Conservation (phyloP, 2,113 vertebrate genomes). For the Ranitomeya imitator region DNA sequence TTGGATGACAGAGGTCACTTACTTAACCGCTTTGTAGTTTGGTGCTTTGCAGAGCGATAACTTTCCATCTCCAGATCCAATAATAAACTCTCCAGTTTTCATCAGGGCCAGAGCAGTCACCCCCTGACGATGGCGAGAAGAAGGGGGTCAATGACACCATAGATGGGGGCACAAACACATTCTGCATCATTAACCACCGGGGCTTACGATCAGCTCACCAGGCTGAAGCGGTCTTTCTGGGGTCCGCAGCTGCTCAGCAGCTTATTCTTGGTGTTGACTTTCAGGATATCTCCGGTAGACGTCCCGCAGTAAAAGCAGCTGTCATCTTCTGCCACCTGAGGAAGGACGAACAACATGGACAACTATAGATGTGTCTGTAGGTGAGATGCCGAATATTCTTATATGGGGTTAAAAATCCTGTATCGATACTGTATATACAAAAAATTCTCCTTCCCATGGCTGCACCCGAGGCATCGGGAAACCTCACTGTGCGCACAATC, state of each 20-base stretch:
- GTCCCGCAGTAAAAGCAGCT: slow-evolving; percentile 83
- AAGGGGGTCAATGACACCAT: background rate
- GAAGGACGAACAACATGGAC: background rate
- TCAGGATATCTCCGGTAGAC: slow-evolving; percentile 84
- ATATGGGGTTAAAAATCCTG: background rate
- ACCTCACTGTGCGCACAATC: background rate
- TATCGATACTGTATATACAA: background rate
- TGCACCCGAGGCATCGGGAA: background rate
- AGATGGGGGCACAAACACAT: no score
- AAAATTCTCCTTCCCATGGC: background rate
- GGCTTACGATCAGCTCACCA: slow-evolving; percentile 68
- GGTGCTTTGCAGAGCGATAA: slow-evolving; percentile 78
- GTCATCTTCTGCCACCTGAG: slow-evolving; percentile 78
- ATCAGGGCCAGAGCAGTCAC: slow-evolving; percentile 76
- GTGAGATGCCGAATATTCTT: no score
- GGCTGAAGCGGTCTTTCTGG: slow-evolving; percentile 74
- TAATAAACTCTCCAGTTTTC: slow-evolving; percentile 77
- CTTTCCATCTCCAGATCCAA: slow-evolving; percentile 82
- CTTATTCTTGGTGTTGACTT: slow-evolving; percentile 73
- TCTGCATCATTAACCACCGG: no score
- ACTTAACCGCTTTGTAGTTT: slow-evolving; percentile 83
- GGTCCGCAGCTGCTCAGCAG: slow-evolving; percentile 75
- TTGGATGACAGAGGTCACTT: slow-evolving; percentile 61
- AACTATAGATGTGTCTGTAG: background rate
- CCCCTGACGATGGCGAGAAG: slow-evolving; percentile 70